Percentiles rank a stretch among this genome's conserved stretches.
phyloP scores from a whole-genome alignment of 2,113 vertebrate species.

The Euleptes europaea region DNA sequence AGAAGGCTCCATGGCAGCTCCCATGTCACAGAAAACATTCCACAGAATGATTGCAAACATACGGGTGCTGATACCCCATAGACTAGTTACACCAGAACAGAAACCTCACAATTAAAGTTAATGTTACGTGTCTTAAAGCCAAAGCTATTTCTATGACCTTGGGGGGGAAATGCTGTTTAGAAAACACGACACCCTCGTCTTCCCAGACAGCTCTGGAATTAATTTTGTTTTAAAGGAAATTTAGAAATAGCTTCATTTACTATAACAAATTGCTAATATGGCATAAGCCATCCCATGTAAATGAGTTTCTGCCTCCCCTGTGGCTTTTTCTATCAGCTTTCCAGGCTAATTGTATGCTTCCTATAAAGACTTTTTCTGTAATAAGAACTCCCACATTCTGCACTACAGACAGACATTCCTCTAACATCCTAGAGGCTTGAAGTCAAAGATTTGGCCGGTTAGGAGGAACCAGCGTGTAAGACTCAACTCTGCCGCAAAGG shows the following conservation, averaged over 20 bases:
- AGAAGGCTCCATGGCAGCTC: background rate
- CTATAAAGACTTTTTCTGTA: background rate
- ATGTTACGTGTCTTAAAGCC: background rate
- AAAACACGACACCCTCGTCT: background rate
- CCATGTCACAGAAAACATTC: background rate
- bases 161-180: background rate
- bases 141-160: background rate
- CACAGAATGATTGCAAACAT: background rate
- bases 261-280: constrained; percentile 10
- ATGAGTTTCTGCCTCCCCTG: constrained; percentile 4
- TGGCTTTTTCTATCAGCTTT: constrained; percentile 17
- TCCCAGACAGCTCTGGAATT: constrained; percentile 30
- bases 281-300: background rate
- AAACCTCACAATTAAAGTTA: background rate
- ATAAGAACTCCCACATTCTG: background rate
- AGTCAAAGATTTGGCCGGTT: background rate
- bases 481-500: no score
- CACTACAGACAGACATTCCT: background rate
- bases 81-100: background rate
- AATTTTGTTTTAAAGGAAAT: constrained; percentile 46
- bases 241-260: constrained; percentile 37
- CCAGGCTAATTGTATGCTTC: constrained; percentile 11
- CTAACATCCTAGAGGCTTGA: background rate
- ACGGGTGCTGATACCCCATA: background rate
- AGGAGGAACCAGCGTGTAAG: background rate